Conservation (phyloP, 2,797 vertebrate genomes). For the Microchirus variegatus region DNA sequence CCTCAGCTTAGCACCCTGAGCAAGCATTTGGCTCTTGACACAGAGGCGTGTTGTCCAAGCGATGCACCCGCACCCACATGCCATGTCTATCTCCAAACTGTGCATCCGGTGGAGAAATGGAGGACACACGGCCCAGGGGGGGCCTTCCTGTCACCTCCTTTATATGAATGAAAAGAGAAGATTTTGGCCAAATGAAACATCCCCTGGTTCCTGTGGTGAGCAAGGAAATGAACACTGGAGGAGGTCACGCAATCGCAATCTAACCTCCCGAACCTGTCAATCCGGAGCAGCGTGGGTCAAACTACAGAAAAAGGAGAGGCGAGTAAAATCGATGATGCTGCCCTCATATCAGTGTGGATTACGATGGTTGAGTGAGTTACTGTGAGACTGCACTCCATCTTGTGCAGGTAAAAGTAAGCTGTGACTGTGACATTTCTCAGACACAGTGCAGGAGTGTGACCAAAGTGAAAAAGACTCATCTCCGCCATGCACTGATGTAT, state of each 20-base stretch:
- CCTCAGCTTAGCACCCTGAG: constrained; percentile 50
- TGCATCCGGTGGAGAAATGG: constrained; percentile 49
- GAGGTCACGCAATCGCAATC: constrained; percentile 60
- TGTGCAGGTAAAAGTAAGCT: neutral
- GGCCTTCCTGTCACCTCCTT: constrained; percentile 61
- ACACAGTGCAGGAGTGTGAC: neutral
- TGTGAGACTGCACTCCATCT: constrained; percentile 11
- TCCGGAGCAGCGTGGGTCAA: constrained; percentile 50
- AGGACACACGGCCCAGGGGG: constrained; percentile 50
- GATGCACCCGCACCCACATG: constrained; percentile 57
- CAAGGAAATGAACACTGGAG: constrained; percentile 62
- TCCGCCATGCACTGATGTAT: neutral
- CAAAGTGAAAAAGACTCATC: neutral
- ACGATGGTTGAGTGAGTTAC: constrained; percentile 28
- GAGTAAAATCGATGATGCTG: constrained; percentile 37
- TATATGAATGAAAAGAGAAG: constrained; percentile 57
- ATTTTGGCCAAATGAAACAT: constrained; percentile 60
- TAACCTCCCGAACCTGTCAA: constrained; percentile 38
- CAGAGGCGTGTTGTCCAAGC: constrained; percentile 71
- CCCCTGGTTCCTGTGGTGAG: constrained; percentile 42
- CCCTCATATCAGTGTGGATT: constrained; percentile 39
- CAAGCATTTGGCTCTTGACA: constrained; percentile 59
- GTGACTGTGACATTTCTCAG: neutral
- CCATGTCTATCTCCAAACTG: constrained; percentile 60
- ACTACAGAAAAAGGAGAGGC: constrained; percentile 1